Conservation (phyloP, 2,797 vertebrate genomes). For the Hippocampus kuda region DNA sequence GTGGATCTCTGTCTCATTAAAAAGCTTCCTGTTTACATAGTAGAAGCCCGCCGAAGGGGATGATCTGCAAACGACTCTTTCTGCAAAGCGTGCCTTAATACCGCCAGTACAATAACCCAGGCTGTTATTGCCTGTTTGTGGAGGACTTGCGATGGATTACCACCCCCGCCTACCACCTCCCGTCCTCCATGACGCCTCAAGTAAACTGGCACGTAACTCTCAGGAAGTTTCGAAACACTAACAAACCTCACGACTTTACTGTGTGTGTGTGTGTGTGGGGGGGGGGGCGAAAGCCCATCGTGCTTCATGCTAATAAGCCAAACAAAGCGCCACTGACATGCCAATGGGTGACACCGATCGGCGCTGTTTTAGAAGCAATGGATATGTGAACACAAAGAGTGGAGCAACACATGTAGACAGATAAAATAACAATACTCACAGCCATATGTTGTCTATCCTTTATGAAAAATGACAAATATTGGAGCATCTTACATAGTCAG, state of each 20-base stretch:
- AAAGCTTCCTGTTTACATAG: slow-evolving; percentile 41
- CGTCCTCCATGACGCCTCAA: not conserved
- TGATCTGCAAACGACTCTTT: slow-evolving; percentile 35
- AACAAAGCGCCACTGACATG: no score
- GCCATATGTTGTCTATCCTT: no score
- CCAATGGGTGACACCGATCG: no score
- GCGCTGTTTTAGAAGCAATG: no score
- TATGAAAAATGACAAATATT: no score
- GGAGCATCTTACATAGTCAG: no score
- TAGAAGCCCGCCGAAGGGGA: slow-evolving; percentile 30
- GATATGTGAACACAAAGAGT: no score
- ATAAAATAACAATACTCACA: not conserved
- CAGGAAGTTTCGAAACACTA: not conserved
- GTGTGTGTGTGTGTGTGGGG: not conserved
- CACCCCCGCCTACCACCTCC: not conserved
- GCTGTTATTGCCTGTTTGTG: slow-evolving; percentile 25
- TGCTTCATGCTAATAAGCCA: no score
- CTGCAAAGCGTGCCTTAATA: slow-evolving; percentile 24
- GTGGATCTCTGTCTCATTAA: slow-evolving; percentile 56
- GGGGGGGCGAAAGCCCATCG: no score
- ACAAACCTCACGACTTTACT: not conserved
- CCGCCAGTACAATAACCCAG: slow-evolving; percentile 14
- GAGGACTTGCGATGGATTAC: slow-evolving; percentile 8
- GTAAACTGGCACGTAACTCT: not conserved
- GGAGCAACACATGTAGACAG: no score